Evolutionary conservation across 2,113 vertebrate species (phyloP), one percentile per base, ranked within the genome.

Genomic region (Syrrhaptes paradoxus): DNA sequence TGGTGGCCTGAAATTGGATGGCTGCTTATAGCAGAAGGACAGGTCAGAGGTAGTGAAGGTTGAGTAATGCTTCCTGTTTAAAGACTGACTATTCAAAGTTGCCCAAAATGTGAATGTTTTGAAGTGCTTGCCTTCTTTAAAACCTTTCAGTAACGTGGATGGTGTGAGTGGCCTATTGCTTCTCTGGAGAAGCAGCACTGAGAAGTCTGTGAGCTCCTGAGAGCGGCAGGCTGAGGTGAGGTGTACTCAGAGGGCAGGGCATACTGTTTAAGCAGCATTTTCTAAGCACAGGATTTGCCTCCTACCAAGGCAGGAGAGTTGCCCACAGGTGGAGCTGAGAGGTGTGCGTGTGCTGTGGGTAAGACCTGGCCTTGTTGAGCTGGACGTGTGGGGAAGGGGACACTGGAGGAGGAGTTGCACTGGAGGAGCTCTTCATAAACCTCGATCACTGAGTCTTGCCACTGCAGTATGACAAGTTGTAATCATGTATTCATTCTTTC

Each of bases 261-360:
- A 2, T 7, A 2, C n/a, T 85, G 54, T 49, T 91, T 77, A 91
- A 79, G 73, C 67, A 79, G 22, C 14, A 5, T 54, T 59, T 87
- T 17, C 13, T 28, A 41, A 68, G 72, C 14, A 1, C 41, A 28
- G 20, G 26, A 28, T 65, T 46, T 95, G 63, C 28, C 31, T 82
- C 59, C 31, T 72, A 25, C 24, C 1, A 3, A 45, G n/a, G 68
- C 63, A 61, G 48, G 31, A 89, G 81, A 61, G 48, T 70, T 49
- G 28, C 51, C 36, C 70, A 21, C 8, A 54, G 76, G 71, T 76
- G 72, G 36, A 92, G 63, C 59, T 0, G 18, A 55, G 63, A 86
- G 68, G 29, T 21, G 13, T 32, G 9, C 1, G 1, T 0, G 0
- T 75, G 62, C 57, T 65, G 20, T 45, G 57, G 57, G 70, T 67